A percentile compares a stretch with the other conserved stretches of the same genome.
phyloP scores from a whole-genome alignment of 2,797 vertebrate genomes.

The Nannoperca australis region DNA sequence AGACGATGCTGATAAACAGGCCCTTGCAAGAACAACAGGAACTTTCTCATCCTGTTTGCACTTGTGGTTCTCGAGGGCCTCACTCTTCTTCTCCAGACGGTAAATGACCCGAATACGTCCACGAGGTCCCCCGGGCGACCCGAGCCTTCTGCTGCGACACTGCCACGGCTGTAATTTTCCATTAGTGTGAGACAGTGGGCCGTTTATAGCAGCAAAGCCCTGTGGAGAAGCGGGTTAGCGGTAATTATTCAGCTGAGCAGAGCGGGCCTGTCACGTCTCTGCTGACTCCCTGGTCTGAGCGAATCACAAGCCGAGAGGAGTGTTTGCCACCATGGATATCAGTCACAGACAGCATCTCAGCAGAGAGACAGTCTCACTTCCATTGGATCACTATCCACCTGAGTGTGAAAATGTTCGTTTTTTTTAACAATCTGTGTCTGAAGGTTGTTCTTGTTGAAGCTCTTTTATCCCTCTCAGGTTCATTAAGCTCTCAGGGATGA shows the following conservation, averaged over 20 bases:
- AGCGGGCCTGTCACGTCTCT: slow-evolving; percentile 48
- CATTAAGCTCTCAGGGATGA: slow-evolving; percentile 9
- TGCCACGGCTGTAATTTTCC: slow-evolving; percentile 53
- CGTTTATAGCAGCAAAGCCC: slow-evolving; percentile 63
- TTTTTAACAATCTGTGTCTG: background rate
- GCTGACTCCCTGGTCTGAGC: slow-evolving; percentile 20
- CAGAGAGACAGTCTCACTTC: slow-evolving; percentile 1
- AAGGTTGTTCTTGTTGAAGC: background rate
- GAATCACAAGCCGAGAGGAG: slow-evolving; percentile 24
- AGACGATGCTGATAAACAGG: background rate
- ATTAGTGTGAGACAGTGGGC: slow-evolving; percentile 63
- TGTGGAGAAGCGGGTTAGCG: slow-evolving; percentile 58
- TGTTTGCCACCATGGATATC: slow-evolving; percentile 15
- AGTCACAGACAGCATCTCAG: slow-evolving; percentile 18
- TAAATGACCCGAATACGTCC: slow-evolving; percentile 60
- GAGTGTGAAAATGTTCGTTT: background rate
- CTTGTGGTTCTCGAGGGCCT: slow-evolving; percentile 4
- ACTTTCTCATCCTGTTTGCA: slow-evolving; percentile 8
- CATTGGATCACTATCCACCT: background rate
- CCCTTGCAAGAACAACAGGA: background rate
- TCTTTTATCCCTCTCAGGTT: background rate
- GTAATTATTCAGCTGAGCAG: slow-evolving; percentile 70
- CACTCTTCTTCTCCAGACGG: slow-evolving; percentile 32
- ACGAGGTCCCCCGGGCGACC: slow-evolving; percentile 31
- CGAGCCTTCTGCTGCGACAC: slow-evolving; percentile 3